phyloP scores from a whole-genome alignment of 2,113 vertebrate species.

The Silurus glanis region DNA sequence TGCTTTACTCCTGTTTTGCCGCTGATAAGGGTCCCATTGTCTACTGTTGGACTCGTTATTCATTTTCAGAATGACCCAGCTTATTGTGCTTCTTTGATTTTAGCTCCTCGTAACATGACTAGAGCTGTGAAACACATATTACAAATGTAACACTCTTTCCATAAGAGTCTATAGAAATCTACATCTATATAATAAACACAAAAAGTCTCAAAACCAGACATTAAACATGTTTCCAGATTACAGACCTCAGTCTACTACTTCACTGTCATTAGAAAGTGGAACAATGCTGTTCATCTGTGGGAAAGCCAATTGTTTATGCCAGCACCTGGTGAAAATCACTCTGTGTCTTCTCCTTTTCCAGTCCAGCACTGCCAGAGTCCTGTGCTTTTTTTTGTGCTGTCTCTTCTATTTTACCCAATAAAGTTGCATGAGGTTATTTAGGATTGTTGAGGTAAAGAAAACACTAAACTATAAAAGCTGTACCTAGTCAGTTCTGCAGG shows the following conservation, averaged over 20 bases:
- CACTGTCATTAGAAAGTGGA: constrained; percentile 24
- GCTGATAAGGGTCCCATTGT: constrained; percentile 31
- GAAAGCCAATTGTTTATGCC: constrained; percentile 19
- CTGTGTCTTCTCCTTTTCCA: background rate
- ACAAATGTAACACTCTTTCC: background rate
- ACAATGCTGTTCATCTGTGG: constrained; percentile 10
- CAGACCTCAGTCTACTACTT: background rate
- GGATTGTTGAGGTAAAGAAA: background rate
- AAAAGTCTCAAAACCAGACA: background rate
- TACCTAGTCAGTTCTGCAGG: background rate
- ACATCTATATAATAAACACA: background rate
- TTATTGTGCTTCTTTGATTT: constrained; percentile 22
- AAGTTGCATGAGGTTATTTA: background rate
- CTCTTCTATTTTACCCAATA: background rate
- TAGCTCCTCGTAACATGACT: background rate
- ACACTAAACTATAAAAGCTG: background rate
- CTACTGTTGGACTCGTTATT: constrained; percentile 31
- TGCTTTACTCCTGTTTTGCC: constrained; percentile 23
- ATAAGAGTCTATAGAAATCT: background rate
- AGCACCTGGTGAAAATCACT: constrained; percentile 31
- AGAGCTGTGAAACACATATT: background rate
- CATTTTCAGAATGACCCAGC: constrained; percentile 21
- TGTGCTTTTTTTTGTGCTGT: background rate
- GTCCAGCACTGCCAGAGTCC: background rate
- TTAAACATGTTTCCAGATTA: background rate